Base-by-base conservation (phyloP, 1,140 invertebrate genomes). In the Megalopta genalis region DNA sequence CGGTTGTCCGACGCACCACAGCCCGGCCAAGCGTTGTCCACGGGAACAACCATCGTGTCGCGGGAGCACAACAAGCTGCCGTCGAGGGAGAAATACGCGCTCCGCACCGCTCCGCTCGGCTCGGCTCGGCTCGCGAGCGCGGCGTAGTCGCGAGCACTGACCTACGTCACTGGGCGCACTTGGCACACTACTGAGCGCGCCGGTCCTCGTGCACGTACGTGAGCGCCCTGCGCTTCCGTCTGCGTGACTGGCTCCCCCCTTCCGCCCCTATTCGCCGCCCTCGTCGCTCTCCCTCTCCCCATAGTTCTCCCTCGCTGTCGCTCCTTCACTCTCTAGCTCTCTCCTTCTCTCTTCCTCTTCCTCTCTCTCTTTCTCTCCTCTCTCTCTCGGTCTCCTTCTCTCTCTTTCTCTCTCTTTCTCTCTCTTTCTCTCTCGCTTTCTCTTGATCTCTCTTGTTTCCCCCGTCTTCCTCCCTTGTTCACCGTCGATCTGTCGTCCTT, bases 101-200 rank as follows among this genome's bases (percentile, higher is more conserved):
- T 63, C 12, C n/a, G 14, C 12, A 12, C 32, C 32, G 32, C 32
- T 32, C 32, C 10, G 42, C 42, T 46, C 42, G 42, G 42, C 32
- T 32, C 32, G 10, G 42, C 42, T 46, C 37, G 81, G 73, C 71
- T 80, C 75, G 74, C 72, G 65, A 57, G 75, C 72, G 76, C 81
- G 65, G 49, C 73, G 86, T 81, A 83, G 78, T 79, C 81, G 85
- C 86, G 87, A 86, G 80, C 84, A 87, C 86, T 88, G 88, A 89
- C 87, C 87, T 89, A 89, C 86, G 88, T 86, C 84, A 88, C 86
- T 84, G 86, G 71, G 82, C 86, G 84, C 81, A 88, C 79, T 83
- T 85, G 86, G 77, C 69, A 85, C 73, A 82, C 79, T 79, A 83
- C 76, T 54, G 72, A 66, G 67, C 76, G 72, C 69, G 79, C 67